Evolutionary conservation across 2,888 invertebrate species (phyloP).

Genomic region (Romanomermis culicivorax): DNA sequence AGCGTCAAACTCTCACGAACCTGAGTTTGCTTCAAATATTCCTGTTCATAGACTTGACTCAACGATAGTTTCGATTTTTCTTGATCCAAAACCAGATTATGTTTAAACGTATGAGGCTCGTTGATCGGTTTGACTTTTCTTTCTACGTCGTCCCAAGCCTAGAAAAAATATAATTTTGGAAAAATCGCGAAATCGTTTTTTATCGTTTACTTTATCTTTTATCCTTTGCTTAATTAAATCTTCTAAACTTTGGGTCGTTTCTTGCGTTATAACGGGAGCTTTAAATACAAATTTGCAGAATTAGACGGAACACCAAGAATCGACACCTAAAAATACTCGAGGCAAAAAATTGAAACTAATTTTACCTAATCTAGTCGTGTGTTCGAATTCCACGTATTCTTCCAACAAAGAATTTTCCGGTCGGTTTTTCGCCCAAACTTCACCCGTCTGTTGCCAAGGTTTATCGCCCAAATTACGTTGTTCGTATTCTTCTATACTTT

Average conservation of each 20-base stretch:
- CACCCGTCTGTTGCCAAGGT: conserved; percentile 81
- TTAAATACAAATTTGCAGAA: conserved; percentile 11
- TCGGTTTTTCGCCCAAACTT: conserved; percentile 51
- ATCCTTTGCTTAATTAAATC: conserved; percentile 73
- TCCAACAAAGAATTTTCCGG: conserved; percentile 79
- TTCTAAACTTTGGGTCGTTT: conserved; percentile 63
- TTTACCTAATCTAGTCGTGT: conserved; percentile 15
- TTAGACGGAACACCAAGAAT: too few species aligned
- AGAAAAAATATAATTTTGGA: conserved; percentile 21
- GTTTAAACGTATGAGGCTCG: conserved; percentile 60
- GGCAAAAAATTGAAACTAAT: too few species aligned
- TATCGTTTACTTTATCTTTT: conserved; percentile 49
- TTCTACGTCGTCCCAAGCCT: conserved; percentile 78
- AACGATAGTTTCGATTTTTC: conserved; percentile 80
- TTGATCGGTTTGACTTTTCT: conserved; percentile 62
- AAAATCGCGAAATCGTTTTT: too few species aligned
- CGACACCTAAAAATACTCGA: background rate
- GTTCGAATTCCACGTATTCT: conserved; percentile 44
- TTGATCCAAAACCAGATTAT: conserved; percentile 64
- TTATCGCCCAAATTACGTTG: conserved; percentile 46
- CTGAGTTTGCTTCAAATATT: conserved; percentile 35
- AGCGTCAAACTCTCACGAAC: too few species aligned
- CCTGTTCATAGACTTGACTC: conserved; percentile 69
- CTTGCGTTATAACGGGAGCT: conserved; percentile 75
- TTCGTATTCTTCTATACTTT: conserved; percentile 32